Base-by-base conservation (phyloP, 2,113 vertebrate genomes). In the Myrmophylax atrothorax region DNA sequence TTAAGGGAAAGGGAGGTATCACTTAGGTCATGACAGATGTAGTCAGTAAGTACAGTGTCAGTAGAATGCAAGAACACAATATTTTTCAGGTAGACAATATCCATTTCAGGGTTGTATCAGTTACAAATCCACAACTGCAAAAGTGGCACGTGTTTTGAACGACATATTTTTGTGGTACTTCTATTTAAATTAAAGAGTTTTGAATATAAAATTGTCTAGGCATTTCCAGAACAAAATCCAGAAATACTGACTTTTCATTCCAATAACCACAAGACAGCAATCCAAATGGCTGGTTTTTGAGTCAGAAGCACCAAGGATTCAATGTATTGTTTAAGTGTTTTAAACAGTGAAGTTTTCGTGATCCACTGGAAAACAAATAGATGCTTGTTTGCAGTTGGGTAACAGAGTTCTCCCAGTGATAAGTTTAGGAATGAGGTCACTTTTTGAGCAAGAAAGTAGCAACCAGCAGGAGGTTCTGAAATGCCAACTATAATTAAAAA, bases 401-500 rank as follows among this genome's bases (percentile, higher is more conserved):
- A 67, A 72, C 62, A 87, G 52, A 72, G 66, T 82, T 89, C 60
- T 84, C 38, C 47, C 85, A 83, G 44, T 73, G 80, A 58, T 47
- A 85, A 76, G 18, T 90, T 92, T 84, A 94, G 67, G 80, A 96
- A 96, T 96, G 92, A 91, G 95, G 95, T 96, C 93, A 87, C 56
- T 69, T 93, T 96, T 97, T 92, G 82, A 92, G 70, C 59, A 84
- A 66, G 92, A 76, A 94, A 88, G 75, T 79, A 73, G 35, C 53
- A 68, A 79, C 19, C 89, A 94, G 91, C 86, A 91, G 96, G 94
- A 94, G 94, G 59, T 87, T 94, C 64, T 6, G 25, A 96, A 94
- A 93, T 84, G 91, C 79, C 92, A 96, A 50, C 69, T 94, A 40
- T 79, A 91, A 97, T 96, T 96, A 95, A 94, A 91, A 93, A 94